A percentile compares a stretch with the other conserved stretches of the same genome.
Conservation (phyloP, 1,140 invertebrate species). For the Caenorhabditis brenneri region DNA sequence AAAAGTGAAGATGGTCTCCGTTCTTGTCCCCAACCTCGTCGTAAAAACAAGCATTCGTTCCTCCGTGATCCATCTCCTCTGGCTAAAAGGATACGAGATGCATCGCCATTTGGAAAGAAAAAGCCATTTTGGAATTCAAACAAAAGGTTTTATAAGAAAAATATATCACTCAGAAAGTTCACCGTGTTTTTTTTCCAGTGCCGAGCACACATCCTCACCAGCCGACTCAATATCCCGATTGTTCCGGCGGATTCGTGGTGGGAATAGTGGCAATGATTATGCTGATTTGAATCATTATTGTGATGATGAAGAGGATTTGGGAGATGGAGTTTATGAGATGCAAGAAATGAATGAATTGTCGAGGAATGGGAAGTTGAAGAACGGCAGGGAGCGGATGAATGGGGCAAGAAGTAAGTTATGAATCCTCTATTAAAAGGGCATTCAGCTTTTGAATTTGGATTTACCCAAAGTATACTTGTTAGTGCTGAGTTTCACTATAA, state of each 20-base stretch:
- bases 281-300: constrained; percentile 24
- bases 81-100: not conserved
- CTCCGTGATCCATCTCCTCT: constrained; percentile 10
- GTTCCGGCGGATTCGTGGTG: not conserved
- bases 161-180: not conserved
- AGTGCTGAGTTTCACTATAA: too few relatives aligned
- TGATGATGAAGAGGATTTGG: not conserved
- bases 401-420: not conserved
- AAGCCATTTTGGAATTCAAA: constrained; percentile 34
- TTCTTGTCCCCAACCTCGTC: not conserved
- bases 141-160: not conserved
- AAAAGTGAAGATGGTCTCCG: not conserved
- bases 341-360: not conserved
- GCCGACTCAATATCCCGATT: not conserved
- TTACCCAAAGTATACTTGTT: too few relatives aligned
- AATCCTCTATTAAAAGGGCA: too few relatives aligned
- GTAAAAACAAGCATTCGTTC: constrained; percentile 29
- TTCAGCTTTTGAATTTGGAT: too few relatives aligned
- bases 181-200: not conserved
- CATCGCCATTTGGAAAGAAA: constrained; percentile 35
- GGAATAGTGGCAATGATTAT: not conserved
- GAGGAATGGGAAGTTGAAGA: not conserved
- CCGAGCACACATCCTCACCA: constrained; percentile 3
- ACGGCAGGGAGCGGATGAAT: not conserved
- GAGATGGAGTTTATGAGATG: not conserved